A percentile compares a stretch with the other conserved stretches of the same genome.
phyloP scores from a whole-genome alignment of 2,888 invertebrate species.

The Monoplex corrugatus region DNA sequence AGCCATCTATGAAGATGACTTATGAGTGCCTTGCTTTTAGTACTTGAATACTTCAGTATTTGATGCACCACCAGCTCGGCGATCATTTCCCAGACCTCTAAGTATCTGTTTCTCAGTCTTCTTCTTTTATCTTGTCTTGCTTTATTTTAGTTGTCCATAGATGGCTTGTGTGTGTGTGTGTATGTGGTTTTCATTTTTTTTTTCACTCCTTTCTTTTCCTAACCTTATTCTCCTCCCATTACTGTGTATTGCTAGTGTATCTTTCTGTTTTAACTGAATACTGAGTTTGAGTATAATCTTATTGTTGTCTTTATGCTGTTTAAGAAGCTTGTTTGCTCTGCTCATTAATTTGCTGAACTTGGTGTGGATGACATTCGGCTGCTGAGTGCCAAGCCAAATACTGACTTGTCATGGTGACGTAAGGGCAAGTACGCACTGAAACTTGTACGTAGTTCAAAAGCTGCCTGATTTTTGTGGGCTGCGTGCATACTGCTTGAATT shows the following conservation, averaged over 20 bases:
- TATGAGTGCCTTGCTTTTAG: background rate
- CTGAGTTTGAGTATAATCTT: constrained; percentile 8
- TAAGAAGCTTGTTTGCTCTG: constrained; percentile 31
- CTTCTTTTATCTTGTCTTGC: background rate
- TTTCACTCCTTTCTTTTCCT: background rate
- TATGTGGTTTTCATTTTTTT: background rate
- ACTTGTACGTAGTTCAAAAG: background rate
- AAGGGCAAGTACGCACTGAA: constrained; percentile 16
- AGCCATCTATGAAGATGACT: background rate
- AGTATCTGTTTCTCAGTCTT: background rate
- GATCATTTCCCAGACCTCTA: background rate
- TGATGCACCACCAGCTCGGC: constrained; percentile 41
- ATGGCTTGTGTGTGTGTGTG: background rate
- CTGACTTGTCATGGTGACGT: constrained; percentile 5
- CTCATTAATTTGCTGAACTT: constrained; percentile 20
- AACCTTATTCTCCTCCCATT: too few relatives aligned
- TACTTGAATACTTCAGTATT: background rate
- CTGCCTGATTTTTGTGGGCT: background rate
- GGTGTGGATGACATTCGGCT: background rate
- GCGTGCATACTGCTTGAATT: constrained; percentile 21
- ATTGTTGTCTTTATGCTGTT: constrained; percentile 6
- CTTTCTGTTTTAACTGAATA: background rate
- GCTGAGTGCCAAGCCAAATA: background rate
- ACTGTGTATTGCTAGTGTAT: too few relatives aligned
- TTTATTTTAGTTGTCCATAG: background rate